Conservation (phyloP, 37 sponge, comb jelly and placozoan genomes). For the Mnemiopsis leidyi region DNA sequence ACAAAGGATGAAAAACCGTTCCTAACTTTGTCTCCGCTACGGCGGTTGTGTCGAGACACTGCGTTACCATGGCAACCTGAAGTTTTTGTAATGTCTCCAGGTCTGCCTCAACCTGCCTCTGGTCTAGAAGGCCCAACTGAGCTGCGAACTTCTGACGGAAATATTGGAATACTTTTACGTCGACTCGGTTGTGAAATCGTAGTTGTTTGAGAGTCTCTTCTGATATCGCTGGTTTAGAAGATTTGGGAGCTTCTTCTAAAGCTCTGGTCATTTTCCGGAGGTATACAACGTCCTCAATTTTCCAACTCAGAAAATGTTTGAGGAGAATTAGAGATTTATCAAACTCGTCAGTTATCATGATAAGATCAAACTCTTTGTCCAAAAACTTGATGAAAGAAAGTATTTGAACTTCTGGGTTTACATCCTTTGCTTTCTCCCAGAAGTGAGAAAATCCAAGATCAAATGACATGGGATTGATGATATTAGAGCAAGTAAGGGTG, state of each 20-base stretch:
- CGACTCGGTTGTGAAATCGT: not conserved
- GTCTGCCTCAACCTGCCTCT: not conserved
- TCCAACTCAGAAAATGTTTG: not conserved
- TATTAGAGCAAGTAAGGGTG: not conserved
- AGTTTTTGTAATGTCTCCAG: not conserved
- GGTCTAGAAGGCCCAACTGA: not conserved
- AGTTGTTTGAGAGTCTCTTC: not conserved
- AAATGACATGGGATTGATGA: slow-evolving; percentile 6
- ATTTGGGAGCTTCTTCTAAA: not conserved
- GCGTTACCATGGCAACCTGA: not conserved
- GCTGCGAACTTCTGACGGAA: not conserved
- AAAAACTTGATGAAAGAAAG: not conserved
- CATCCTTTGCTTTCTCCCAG: not conserved
- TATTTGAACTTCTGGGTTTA: not conserved
- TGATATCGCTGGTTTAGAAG: not conserved
- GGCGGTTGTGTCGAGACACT: not conserved
- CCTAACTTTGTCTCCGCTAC: not conserved
- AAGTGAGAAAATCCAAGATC: not conserved
- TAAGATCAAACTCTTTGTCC: slow-evolving; percentile 27
- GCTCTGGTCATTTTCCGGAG: not conserved
- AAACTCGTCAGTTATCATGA: slow-evolving; percentile 9
- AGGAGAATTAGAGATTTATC: not conserved
- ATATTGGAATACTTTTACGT: not conserved
- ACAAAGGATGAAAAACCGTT: not conserved
- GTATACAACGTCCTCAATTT: not conserved